These are phyloP conservation scores for Sitophilus oryzae DNA, from an alignment of 1,140 invertebrate species.

Conservation along the genomic window DNA sequence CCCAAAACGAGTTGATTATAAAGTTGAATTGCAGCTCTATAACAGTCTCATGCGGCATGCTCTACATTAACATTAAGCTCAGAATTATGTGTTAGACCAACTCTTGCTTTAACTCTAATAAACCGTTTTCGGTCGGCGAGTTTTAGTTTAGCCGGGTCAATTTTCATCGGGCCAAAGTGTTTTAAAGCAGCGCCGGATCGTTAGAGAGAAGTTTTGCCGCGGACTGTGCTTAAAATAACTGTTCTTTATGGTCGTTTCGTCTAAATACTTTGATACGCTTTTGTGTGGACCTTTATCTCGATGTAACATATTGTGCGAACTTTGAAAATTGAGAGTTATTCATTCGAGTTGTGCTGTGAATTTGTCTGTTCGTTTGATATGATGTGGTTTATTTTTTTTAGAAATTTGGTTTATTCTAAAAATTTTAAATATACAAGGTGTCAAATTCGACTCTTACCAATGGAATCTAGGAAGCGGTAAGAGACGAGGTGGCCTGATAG, in stretches of 20 bases:
- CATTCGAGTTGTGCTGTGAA: too few species aligned
- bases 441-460: too few species aligned
- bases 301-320: too few species aligned
- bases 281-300: too few species aligned
- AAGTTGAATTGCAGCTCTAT: constrained; percentile 10
- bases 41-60: constrained; percentile 13
- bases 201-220: not conserved
- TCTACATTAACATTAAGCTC: constrained; percentile 13
- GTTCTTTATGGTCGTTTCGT: not conserved
- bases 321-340: too few species aligned
- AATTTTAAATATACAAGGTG: too few species aligned
- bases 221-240: not conserved
- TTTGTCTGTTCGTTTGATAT: too few species aligned
- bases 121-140: constrained; percentile 1
- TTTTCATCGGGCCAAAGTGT: constrained; percentile 2
- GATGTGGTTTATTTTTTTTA: too few species aligned
- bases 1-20: constrained; percentile 6
- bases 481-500: too few species aligned
- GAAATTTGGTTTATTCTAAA: too few species aligned
- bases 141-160: not conserved
- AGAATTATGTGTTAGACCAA: constrained; percentile 13
- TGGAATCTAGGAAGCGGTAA: too few species aligned
- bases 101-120: not conserved
- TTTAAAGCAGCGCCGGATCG: not conserved
- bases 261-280: too few species aligned